Evolutionary conservation across 2,888 invertebrate species (phyloP), one percentile per base, ranked within the genome.

Genomic region (Corythucha ciliata): DNA sequence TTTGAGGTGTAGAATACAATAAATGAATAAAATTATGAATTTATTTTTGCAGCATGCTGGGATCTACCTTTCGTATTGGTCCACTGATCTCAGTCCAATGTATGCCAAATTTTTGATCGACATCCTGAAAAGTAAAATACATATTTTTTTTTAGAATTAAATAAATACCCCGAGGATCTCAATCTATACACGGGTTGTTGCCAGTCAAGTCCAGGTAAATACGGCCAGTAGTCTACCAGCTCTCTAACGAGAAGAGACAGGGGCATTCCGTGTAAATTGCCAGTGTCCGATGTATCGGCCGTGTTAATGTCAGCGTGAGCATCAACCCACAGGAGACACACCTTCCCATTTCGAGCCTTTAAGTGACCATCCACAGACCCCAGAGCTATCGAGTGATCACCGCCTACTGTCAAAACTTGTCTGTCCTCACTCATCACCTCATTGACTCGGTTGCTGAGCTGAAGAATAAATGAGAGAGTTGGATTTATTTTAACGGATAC

Each of bases 301-400:
- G 91, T 85, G 70, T 94, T 93, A 59, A 93, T 77, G 70, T 94
- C 93, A 5, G 92, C 85, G 67, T 92, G 92, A 1, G 92, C 91
- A 68, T 92, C 92, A 26, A 92, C 77, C 90, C 90, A 92, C 39
- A 92, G 72, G 44, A 91, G 74, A 55, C 83, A 81, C 61, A 87
- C 71, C 10, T 47, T 46, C 62, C 89, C 79, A 48, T 80, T 75
- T 57, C 68, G 64, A 5, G 67, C 68, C 65, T 62, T 59, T 33
- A 66, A 61, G 66, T 88, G 87, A 0, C 86, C 89, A 61, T 83
- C 82, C 7, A 89, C 79, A 3, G 86, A 80, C 72, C 81, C 89
- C 52, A 87, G 78, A 61, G 83, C 86, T 60, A 92, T 78, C 54
- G 88, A 83, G 70, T 94, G 93, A 67, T 93, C 93, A 2, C 93